Conservation (phyloP, 35 echinoderm and acorn worm genomes). For the Holothuria glaberrima region DNA sequence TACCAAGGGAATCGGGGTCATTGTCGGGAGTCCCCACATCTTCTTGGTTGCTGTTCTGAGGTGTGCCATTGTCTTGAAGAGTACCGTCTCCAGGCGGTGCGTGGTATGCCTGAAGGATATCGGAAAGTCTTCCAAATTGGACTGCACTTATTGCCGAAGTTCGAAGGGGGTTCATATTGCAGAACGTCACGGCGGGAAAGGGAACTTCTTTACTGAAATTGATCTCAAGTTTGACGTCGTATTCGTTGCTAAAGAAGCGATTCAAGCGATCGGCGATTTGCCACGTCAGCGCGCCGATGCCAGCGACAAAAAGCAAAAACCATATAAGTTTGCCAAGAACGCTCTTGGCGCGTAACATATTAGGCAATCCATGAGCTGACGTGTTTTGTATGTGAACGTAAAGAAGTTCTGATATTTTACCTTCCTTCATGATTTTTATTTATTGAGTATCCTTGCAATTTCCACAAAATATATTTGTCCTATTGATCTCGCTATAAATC, state of each 20-base stretch:
- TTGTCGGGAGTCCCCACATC: too few species aligned
- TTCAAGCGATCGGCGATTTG: background rate
- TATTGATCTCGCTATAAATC: too few species aligned
- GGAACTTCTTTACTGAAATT: slow-evolving; percentile 24
- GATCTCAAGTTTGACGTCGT: slow-evolving; percentile 11
- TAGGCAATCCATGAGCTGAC: slow-evolving; percentile 43
- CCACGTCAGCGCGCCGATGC: background rate
- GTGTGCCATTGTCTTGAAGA: too few species aligned
- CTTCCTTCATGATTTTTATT: background rate
- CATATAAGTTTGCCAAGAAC: background rate
- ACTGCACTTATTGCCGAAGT: background rate
- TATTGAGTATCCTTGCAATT: too few species aligned
- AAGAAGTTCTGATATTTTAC: background rate
- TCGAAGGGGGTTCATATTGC: slow-evolving; percentile 47
- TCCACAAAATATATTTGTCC: too few species aligned
- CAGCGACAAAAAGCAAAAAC: slow-evolving; percentile 25
- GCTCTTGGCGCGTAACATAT: background rate
- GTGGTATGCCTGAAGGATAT: too few species aligned
- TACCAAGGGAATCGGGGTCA: too few species aligned
- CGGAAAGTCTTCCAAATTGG: background rate
- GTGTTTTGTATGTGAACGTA: background rate
- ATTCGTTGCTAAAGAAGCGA: background rate
- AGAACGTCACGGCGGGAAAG: slow-evolving; percentile 42
- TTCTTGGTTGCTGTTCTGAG: too few species aligned
- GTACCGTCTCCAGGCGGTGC: too few species aligned